These are phyloP conservation scores for Lacerta viridis DNA, from an alignment of 2,797 vertebrate species.

Conservation along the genomic window DNA sequence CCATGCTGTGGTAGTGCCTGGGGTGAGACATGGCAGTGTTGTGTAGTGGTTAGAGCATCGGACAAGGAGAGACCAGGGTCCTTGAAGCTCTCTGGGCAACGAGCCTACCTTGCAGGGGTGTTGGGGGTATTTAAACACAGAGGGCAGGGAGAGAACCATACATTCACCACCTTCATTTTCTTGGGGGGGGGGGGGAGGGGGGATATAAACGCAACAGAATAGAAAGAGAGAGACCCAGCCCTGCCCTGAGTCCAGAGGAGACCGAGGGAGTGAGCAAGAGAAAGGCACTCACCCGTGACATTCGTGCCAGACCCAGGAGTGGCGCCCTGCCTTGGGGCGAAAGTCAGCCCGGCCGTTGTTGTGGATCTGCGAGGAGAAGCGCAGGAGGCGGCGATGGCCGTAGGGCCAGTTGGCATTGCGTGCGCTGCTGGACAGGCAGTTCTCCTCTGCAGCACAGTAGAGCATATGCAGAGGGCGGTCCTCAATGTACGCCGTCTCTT, in stretches of 20 bases:
- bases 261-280: too few species aligned
- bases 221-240: too few species aligned
- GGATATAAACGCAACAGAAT: too few species aligned
- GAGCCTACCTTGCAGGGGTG: too few species aligned
- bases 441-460: constrained; percentile 96
- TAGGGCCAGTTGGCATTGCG: constrained; percentile 96
- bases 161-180: too few species aligned
- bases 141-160: too few species aligned
- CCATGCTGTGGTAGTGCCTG: constrained; percentile 99
- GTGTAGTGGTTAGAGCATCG: too few species aligned
- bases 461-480: constrained; percentile 98
- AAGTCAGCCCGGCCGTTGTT: constrained; percentile 96
- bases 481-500: constrained; percentile 96
- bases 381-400: constrained; percentile 94
- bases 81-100: too few species aligned
- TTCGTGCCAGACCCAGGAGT: constrained; percentile 99
- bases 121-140: too few species aligned
- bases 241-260: background rate
- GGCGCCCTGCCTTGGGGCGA: constrained; percentile 94
- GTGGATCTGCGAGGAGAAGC: constrained; percentile 98
- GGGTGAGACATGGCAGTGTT: background rate
- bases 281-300: constrained; percentile 89
- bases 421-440: constrained; percentile 93
- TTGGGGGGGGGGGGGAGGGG: too few species aligned
- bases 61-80: too few species aligned